Conservation (phyloP, 2,888 invertebrate genomes). For the Linnaemya tessellans region DNA sequence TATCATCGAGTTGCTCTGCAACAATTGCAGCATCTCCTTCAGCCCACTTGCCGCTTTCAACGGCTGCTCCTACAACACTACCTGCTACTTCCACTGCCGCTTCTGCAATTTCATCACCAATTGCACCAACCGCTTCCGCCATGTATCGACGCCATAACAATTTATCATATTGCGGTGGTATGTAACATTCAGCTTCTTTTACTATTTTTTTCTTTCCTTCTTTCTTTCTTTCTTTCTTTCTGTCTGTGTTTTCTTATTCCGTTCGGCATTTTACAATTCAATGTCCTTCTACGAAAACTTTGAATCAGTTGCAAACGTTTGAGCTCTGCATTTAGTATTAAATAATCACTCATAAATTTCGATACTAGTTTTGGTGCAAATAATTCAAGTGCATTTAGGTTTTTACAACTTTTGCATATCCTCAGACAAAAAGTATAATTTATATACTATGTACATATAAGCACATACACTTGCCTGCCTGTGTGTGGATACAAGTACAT, state of each 20-base stretch:
- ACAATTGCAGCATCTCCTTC: conserved; percentile 55
- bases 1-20: conserved; percentile 66
- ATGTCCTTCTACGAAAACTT: conserved; percentile 12
- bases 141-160: conserved; percentile 83
- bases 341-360: neutral
- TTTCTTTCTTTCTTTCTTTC: neutral
- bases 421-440: no score
- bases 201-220: neutral
- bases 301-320: conserved; percentile 8
- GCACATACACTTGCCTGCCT: no score
- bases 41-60: conserved; percentile 50
- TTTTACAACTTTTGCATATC: no score
- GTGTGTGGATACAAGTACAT: no score
- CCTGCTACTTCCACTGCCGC: conserved; percentile 74
- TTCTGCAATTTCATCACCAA: conserved; percentile 55
- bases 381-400: no score
- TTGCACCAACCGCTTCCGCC: conserved; percentile 61
- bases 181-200: conserved; percentile 74
- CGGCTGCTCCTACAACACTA: conserved; percentile 47
- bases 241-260: neutral
- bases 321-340: neutral
- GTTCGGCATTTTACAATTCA: neutral
- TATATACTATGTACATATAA: no score
- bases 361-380: neutral
- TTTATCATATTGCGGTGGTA: conserved; percentile 83